Conservation (phyloP, 1,140 invertebrate genomes). For the Tetramorium alpestre region DNA sequence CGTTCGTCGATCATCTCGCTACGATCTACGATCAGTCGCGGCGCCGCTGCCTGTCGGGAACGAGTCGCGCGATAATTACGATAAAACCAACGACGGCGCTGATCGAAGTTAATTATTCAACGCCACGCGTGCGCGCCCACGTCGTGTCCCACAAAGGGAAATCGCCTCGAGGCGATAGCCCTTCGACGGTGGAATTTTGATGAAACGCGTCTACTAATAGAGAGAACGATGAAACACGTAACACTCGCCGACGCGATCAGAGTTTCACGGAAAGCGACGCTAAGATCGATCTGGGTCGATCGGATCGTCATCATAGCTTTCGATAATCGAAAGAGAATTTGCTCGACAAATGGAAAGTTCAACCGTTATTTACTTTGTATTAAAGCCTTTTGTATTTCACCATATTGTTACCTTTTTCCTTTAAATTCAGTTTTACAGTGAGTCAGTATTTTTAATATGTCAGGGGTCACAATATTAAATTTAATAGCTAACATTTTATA, state of each 20-base stretch:
- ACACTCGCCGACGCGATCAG: neutral
- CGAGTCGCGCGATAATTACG: slow-evolving; percentile 70
- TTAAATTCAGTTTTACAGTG: neutral
- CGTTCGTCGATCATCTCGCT: slow-evolving; percentile 65
- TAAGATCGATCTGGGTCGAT: neutral
- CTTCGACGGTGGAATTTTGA: slow-evolving; percentile 64
- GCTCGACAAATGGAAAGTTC: neutral
- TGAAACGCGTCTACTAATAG: slow-evolving; percentile 28
- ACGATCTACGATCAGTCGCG: slow-evolving; percentile 68
- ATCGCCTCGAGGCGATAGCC: slow-evolving; percentile 53
- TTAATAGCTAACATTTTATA: neutral
- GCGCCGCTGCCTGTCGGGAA: slow-evolving; percentile 37
- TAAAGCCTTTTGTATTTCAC: neutral
- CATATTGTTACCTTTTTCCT: neutral
- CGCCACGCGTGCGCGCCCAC: slow-evolving; percentile 58
- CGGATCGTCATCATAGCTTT: neutral
- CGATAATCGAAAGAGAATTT: slow-evolving; percentile 8
- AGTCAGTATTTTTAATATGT: slow-evolving; percentile 10
- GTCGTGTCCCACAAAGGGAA: slow-evolving; percentile 65
- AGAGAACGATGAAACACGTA: neutral
- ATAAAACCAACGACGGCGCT: slow-evolving; percentile 67
- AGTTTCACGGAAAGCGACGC: neutral
- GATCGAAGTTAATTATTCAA: slow-evolving; percentile 71
- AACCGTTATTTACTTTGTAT: neutral
- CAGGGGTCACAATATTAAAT: neutral